These are phyloP conservation scores for Anthonomus grandis DNA, from an alignment of 1,140 invertebrate genomes.

Conservation along the genomic window DNA sequence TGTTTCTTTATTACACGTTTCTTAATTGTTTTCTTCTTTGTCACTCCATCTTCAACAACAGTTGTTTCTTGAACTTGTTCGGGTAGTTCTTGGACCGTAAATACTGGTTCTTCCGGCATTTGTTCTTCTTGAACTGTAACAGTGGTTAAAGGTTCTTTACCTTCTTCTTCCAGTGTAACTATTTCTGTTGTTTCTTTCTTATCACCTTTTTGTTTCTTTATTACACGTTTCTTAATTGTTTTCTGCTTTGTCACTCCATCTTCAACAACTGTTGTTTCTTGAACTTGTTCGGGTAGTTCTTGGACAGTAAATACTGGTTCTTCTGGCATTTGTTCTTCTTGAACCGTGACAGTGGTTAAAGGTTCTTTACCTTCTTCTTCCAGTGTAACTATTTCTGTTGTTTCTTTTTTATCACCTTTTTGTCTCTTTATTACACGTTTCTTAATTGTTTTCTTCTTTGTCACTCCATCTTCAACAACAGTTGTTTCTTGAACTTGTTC, in stretches of 20 bases:
- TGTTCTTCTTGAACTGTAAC: constrained; percentile 33
- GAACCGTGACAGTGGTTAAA: constrained; percentile 35
- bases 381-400: constrained; percentile 34
- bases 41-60: constrained; percentile 30
- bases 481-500: constrained; percentile 43
- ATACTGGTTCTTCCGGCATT: constrained; percentile 29
- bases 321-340: constrained; percentile 19
- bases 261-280: constrained; percentile 26
- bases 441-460: constrained; percentile 34
- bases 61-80: constrained; percentile 33
- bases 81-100: constrained; percentile 42
- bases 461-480: constrained; percentile 35
- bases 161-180: constrained; percentile 44
- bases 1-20: constrained; percentile 43
- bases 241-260: constrained; percentile 39
- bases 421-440: constrained; percentile 35
- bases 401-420: constrained; percentile 32
- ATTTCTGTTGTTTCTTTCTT: constrained; percentile 40
- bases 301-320: constrained; percentile 34
- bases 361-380: constrained; percentile 26
- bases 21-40: constrained; percentile 42
- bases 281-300: constrained; percentile 41
- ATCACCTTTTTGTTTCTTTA: constrained; percentile 35
- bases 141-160: constrained; percentile 33
- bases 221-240: constrained; percentile 32